These are phyloP conservation scores for Lithophane ornitopus DNA, from an alignment of 2,888 invertebrate species.

Conservation along the genomic window DNA sequence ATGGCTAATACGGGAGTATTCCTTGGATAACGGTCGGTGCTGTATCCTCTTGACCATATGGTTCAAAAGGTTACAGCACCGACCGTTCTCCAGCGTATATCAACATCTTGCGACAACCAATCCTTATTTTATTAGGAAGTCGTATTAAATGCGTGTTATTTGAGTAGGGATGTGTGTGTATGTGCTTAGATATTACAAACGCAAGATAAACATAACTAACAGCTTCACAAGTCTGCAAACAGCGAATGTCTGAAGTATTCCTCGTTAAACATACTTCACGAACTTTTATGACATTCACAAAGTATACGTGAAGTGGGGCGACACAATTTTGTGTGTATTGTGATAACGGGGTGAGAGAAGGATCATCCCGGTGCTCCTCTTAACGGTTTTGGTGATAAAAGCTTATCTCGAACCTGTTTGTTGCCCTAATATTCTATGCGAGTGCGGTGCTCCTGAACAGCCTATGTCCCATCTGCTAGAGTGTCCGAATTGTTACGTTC, in stretches of 20 bases:
- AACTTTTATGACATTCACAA: conserved; percentile 57
- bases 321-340: conserved; percentile 48
- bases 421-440: not conserved
- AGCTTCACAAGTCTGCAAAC: conserved; percentile 41
- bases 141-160: not conserved
- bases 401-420: conserved; percentile 28
- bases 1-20: not conserved
- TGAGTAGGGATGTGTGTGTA: not conserved
- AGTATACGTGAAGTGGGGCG: conserved; percentile 49
- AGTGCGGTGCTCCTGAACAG: no score
- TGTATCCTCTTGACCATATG: no score
- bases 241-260: conserved; percentile 40
- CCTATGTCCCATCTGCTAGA: no score
- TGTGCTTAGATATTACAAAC: conserved; percentile 15
- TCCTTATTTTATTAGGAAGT: not conserved
- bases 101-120: not conserved
- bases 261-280: conserved; percentile 57
- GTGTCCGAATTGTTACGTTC: no score
- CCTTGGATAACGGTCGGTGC: no score
- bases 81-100: not conserved
- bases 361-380: conserved; percentile 19
- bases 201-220: conserved; percentile 57
- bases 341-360: conserved; percentile 48
- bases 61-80: not conserved
- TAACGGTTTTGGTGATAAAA: conserved; percentile 29